phyloP scores from a whole-genome alignment of 2,888 invertebrate species.

The Caenorhabditis sp. region DNA sequence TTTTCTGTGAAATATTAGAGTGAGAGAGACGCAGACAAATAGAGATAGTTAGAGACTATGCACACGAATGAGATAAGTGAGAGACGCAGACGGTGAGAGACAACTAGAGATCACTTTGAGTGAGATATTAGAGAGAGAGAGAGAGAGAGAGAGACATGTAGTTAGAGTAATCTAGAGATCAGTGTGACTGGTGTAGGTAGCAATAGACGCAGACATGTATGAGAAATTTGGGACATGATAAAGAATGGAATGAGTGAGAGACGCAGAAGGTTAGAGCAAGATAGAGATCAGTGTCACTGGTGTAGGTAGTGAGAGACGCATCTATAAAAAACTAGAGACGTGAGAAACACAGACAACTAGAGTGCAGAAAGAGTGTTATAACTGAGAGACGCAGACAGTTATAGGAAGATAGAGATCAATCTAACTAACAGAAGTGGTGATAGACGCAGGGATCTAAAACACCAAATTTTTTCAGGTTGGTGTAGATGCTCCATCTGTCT shows the following conservation, averaged over 20 bases:
- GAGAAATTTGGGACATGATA: background rate
- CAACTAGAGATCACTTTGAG: no score
- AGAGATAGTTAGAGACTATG: background rate
- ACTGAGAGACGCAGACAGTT: background rate
- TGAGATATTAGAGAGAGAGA: no score
- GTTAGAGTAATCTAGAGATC: background rate
- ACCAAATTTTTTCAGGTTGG: conserved; percentile 17
- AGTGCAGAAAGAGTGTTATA: background rate
- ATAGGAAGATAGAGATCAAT: background rate
- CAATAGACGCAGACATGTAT: background rate
- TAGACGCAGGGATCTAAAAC: background rate
- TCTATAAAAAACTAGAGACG: background rate
- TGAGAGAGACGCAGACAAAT: background rate
- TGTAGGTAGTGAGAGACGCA: background rate
- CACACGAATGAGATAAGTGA: no score
- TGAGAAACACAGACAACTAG: background rate
- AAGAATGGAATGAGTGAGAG: no score
- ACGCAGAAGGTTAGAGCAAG: no score
- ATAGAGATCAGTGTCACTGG: no score
- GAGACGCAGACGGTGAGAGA: no score
- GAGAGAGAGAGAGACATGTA: background rate
- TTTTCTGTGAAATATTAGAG: no score
- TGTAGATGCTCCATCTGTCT: conserved; percentile 21
- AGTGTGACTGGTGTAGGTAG: background rate
- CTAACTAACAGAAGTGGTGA: no score